Percentiles rank a stretch among this genome's conserved stretches.
Conservation (phyloP, 2,888 invertebrate species). For the Tetranychus truncatus region DNA sequence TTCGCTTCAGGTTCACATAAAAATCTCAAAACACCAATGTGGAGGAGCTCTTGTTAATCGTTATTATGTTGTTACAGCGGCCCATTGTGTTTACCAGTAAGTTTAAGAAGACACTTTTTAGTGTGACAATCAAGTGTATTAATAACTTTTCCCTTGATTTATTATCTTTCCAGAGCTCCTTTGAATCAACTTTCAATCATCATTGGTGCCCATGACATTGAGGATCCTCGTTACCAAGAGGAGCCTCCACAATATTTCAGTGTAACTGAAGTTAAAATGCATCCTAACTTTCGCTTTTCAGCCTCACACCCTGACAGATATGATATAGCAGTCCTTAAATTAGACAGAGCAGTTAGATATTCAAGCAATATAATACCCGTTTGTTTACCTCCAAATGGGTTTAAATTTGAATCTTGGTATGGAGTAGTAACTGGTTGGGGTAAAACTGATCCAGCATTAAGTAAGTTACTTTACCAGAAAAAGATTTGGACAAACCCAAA, state of each 20-base stretch:
- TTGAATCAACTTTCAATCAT: slow-evolving; percentile 54
- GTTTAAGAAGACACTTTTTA: slow-evolving; percentile 16
- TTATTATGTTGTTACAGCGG: slow-evolving; percentile 56
- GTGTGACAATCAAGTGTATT: neutral
- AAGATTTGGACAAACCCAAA: neutral
- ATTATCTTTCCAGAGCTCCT: slow-evolving; percentile 39
- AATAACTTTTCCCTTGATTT: slow-evolving; percentile 16
- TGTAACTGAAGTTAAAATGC: slow-evolving; percentile 53
- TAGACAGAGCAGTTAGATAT: slow-evolving; percentile 47
- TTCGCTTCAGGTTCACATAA: slow-evolving; percentile 43
- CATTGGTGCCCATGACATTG: slow-evolving; percentile 61
- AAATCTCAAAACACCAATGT: slow-evolving; percentile 61
- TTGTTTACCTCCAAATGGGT: slow-evolving; percentile 45
- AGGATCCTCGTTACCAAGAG: slow-evolving; percentile 45
- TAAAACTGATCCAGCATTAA: slow-evolving; percentile 45
- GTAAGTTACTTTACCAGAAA: slow-evolving; percentile 28
- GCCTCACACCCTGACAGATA: slow-evolving; percentile 57
- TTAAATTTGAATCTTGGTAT: slow-evolving; percentile 37
- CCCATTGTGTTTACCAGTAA: slow-evolving; percentile 53
- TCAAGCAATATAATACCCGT: slow-evolving; percentile 55
- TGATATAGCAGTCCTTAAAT: slow-evolving; percentile 53
- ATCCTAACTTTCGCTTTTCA: slow-evolving; percentile 59
- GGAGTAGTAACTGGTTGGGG: slow-evolving; percentile 65
- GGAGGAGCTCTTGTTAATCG: slow-evolving; percentile 59
- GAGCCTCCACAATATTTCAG: slow-evolving; percentile 48